Percentiles rank a stretch among this genome's conserved stretches.
These are phyloP conservation scores for Leptinotarsa juncta DNA, from an alignment of 2,888 invertebrate genomes.

Conservation along the genomic window DNA sequence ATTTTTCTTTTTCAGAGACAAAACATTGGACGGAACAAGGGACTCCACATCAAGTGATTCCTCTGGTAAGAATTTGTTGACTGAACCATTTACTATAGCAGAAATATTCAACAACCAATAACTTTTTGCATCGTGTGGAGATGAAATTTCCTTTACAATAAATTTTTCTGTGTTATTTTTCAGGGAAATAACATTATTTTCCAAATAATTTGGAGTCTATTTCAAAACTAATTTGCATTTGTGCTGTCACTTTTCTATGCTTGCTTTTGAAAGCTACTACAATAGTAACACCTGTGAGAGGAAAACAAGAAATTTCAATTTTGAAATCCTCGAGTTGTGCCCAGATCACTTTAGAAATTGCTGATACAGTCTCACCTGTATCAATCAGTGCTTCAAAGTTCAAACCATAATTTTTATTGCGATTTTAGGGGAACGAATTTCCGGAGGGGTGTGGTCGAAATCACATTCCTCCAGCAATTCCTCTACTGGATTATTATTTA, in stretches of 20 bases:
- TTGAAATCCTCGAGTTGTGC: no score
- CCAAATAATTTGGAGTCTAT: neutral
- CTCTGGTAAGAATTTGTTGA: neutral
- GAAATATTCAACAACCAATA: neutral
- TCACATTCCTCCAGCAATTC: neutral
- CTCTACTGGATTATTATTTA: neutral
- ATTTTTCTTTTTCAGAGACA: neutral
- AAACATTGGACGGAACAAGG: neutral
- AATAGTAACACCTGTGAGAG: neutral
- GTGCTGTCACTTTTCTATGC: neutral
- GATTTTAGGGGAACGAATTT: neutral
- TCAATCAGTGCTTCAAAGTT: neutral
- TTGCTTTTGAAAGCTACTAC: neutral
- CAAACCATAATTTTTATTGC: neutral
- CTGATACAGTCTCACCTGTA: no score
- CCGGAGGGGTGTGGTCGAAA: neutral
- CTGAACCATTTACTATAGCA: neutral
- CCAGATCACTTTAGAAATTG: no score
- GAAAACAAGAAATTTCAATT: neutral
- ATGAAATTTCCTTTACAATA: neutral
- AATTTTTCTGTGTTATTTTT: neutral
- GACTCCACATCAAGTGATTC: constrained; percentile 7
- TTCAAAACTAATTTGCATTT: neutral
- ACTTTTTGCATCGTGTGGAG: no score
- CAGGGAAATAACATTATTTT: neutral